Evolutionary conservation across 2,888 invertebrate species (phyloP).

Genomic region (Augochlorella aurata): DNA sequence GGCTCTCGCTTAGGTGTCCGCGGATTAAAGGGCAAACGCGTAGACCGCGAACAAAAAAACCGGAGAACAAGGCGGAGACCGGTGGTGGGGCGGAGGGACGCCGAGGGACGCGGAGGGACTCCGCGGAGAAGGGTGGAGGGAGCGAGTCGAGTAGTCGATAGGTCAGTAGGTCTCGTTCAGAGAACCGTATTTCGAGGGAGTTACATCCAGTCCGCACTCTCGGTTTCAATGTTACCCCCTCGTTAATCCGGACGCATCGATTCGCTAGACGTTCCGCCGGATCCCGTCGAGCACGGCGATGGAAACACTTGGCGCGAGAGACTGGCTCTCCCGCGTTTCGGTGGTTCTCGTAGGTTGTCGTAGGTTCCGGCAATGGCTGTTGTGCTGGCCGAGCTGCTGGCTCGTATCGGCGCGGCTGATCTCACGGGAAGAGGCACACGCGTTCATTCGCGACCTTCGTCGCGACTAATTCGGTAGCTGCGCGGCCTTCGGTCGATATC

Average conservation of each 20-base stretch:
- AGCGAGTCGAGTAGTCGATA: conserved; percentile 60
- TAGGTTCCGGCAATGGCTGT: not conserved
- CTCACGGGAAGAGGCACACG: conserved; percentile 34
- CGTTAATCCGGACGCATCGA: conserved; percentile 26
- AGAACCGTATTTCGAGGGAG: conserved; percentile 41
- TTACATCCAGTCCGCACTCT: conserved; percentile 50
- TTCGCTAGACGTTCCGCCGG: conserved; percentile 2
- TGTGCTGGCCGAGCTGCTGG: not conserved
- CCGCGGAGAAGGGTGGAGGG: not conserved
- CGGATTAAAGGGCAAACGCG: conserved; percentile 20
- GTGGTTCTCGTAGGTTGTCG: not conserved
- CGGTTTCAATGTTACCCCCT: conserved; percentile 44
- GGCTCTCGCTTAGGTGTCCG: not conserved
- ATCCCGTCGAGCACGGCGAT: not conserved
- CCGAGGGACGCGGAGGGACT: not conserved
- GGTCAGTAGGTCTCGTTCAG: conserved; percentile 71
- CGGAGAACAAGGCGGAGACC: not conserved
- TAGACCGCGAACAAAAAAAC: too few relatives aligned
- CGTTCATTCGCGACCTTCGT: conserved; percentile 62
- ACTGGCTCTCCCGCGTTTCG: not conserved
- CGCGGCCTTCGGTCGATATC: conserved; percentile 64
- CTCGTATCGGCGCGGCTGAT: conserved; percentile 10
- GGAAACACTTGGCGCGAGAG: not conserved
- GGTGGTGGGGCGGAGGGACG: not conserved
- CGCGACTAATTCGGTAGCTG: conserved; percentile 64